phyloP scores from a whole-genome alignment of 2,888 invertebrate genomes.

The Eucera pruinosa region DNA sequence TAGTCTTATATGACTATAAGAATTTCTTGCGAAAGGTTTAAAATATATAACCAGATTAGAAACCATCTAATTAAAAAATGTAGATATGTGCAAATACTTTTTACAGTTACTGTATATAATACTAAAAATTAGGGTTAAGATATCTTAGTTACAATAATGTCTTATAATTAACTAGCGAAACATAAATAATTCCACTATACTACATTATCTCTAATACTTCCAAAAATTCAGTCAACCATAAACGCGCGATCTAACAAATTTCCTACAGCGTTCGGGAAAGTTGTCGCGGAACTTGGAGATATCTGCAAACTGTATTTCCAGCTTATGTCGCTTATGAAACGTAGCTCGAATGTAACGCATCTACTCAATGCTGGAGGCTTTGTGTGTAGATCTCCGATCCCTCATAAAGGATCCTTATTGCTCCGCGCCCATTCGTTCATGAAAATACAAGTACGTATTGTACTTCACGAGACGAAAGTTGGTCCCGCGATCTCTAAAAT shows the following conservation, averaged over 20 bases:
- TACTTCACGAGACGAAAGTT: constrained; percentile 39
- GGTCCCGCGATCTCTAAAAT: constrained; percentile 33
- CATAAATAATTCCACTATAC: neutral
- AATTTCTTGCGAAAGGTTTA: too few species aligned
- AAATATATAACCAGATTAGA: too few species aligned
- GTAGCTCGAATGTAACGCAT: constrained; percentile 34
- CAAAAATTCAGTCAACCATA: neutral
- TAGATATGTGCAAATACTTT: too few species aligned
- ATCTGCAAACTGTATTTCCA: constrained; percentile 7
- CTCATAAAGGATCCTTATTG: constrained; percentile 35
- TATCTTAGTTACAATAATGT: too few species aligned
- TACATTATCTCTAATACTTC: neutral
- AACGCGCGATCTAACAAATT: constrained; percentile 14
- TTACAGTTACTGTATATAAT: too few species aligned
- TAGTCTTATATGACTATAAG: too few species aligned
- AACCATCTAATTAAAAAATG: too few species aligned
- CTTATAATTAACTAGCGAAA: too few species aligned
- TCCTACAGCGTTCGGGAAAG: neutral
- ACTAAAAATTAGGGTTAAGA: too few species aligned
- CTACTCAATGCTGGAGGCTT: constrained; percentile 27
- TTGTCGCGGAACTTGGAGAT: neutral
- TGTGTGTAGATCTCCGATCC: constrained; percentile 27
- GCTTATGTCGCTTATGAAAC: constrained; percentile 29
- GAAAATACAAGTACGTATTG: constrained; percentile 27
- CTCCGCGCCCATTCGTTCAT: constrained; percentile 14